These are phyloP conservation scores for Tautogolabrus adspersus DNA, from an alignment of 2,113 vertebrate species.

Conservation along the genomic window DNA sequence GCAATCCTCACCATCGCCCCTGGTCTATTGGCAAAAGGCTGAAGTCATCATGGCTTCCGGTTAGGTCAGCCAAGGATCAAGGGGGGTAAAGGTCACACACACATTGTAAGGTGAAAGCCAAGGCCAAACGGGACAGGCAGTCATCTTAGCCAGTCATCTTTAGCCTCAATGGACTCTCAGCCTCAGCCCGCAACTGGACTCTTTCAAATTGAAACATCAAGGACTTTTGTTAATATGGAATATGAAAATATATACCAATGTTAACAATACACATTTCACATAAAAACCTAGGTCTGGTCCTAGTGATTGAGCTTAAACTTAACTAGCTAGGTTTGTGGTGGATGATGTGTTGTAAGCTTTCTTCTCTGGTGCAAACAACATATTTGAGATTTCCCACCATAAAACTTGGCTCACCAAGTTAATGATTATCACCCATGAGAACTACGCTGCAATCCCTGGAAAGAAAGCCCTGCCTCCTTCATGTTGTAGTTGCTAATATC, in stretches of 20 bases:
- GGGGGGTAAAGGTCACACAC: slow-evolving; percentile 99
- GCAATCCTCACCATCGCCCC: slow-evolving; percentile 99
- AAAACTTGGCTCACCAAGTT: slow-evolving; percentile 5
- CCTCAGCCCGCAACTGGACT: slow-evolving; percentile 99
- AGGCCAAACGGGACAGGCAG: slow-evolving; percentile 99
- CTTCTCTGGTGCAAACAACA: slow-evolving; percentile 17
- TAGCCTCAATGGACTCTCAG: slow-evolving; percentile 97
- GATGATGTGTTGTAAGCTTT: slow-evolving; percentile 12
- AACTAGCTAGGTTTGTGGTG: slow-evolving; percentile 27
- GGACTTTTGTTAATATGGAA: slow-evolving; percentile 99
- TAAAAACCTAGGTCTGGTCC: slow-evolving; percentile 59
- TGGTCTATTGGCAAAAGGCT: slow-evolving; percentile 99
- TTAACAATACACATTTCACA: slow-evolving; percentile 76
- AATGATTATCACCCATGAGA: neutral
- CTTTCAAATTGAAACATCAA: slow-evolving; percentile 99
- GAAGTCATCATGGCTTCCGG: slow-evolving; percentile 99
- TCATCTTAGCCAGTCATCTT: slow-evolving; percentile 95
- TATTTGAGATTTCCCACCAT: slow-evolving; percentile 19
- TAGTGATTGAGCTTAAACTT: slow-evolving; percentile 38
- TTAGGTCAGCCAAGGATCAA: slow-evolving; percentile 99
- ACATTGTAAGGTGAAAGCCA: slow-evolving; percentile 99
- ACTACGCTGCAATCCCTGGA: neutral
- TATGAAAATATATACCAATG: slow-evolving; percentile 84
- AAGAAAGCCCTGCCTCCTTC: neutral
- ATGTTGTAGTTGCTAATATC: neutral